Base-by-base conservation (phyloP, 23 tunicate genomes). In the Botrylloides violaceus region DNA sequence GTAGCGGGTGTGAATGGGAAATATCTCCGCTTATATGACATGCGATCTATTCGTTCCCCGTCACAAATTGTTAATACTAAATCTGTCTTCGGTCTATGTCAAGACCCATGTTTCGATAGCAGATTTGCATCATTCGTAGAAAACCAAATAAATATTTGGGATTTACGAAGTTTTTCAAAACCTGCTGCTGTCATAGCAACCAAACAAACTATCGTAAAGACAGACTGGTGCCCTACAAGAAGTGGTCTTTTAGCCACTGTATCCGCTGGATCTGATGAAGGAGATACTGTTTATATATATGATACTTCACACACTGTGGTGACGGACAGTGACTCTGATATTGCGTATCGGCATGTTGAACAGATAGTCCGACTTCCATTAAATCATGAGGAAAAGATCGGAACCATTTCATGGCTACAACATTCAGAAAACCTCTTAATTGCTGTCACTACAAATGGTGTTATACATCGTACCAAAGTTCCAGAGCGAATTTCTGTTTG, bases 181-280 rank as follows among this genome's bases (percentile, higher is more conserved):
- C 86, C 95, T 36, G 76, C 62, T 27, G 71, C 61, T n/a, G 61
- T 81, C 34, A 25, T 78, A 37, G 21, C 76, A 18, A 32, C 79
- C n/a, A 30, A 61, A 21, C 36, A 50, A 29, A 71, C 31, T 78
- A 19, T 79, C 3, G 29, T 63, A 4, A 34, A 80, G 66, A 39
- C 70, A 27, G 85, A 82, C 39, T 82, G 87, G 87, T 71, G 87
- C 47, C 87, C 74, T 20, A 66, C 59, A 26, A 82, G 87, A 66
- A 58, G 29, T 4, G 80, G 76, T 2, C 49, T 82, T 59, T 29
- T 82, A 37, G 87, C 83, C 4, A 39, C 61, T 31, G 23, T 76
- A 7, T 76, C 66, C 12, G 21, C 70, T 29, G 50, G 43, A 7
- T 18, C 19, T 7, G 29, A 39, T 36, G 77, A 37, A 32, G 36